Evolutionary conservation across 2,113 vertebrate genomes (phyloP), one percentile per base, ranked within the genome.

Genomic region (Sterrhoptilus dennistouni): DNA sequence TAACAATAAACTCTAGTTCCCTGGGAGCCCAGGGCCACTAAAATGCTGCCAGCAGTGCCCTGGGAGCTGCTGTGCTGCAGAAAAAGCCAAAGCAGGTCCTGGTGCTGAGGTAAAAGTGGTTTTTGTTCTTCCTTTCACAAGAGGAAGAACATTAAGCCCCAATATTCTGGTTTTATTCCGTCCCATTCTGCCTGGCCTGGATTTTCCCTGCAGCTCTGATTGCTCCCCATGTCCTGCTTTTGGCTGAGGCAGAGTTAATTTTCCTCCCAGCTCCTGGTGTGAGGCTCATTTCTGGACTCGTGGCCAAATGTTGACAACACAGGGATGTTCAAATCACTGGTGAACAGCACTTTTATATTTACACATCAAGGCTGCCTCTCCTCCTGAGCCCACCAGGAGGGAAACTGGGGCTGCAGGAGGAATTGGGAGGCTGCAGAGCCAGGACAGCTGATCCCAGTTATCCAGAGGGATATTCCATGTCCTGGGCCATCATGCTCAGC

Each of bases 71-170:
- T 84, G 76, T 47, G 61, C 49, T 44, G 57, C 57, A 57, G 44
- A 33, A 25, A 42, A 57, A 90, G 21, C 71, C 74, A 35, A 61
- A 63, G 16, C 21, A 21, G 60, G 21, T 11, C 21, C 19, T 57
- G 54, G 25, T 69, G 50, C 70, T 42, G 38, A 0, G 0, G 3
- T 6, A 5, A 33, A 38, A 57, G 38, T 28, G 20, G 5, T 12
- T 77, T 66, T 64, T 83, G 23, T 40, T 79, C n/a, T 38, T 77
- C 31, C 45, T 88, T 83, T 74, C 54, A 28, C 50, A 36, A n/a
- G 24, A 69, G 12, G 40, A 53, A 38, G 54, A 57, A 17, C 50
- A 35, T 59, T 42, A 38, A 82, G 5, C 66, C 40, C 31, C 0
- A 0, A 13, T 53, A 64, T 80, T 35, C 75, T 88, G 90, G 88